phyloP scores from a whole-genome alignment of 2,888 invertebrate species.

The Lucinisca nassula region DNA sequence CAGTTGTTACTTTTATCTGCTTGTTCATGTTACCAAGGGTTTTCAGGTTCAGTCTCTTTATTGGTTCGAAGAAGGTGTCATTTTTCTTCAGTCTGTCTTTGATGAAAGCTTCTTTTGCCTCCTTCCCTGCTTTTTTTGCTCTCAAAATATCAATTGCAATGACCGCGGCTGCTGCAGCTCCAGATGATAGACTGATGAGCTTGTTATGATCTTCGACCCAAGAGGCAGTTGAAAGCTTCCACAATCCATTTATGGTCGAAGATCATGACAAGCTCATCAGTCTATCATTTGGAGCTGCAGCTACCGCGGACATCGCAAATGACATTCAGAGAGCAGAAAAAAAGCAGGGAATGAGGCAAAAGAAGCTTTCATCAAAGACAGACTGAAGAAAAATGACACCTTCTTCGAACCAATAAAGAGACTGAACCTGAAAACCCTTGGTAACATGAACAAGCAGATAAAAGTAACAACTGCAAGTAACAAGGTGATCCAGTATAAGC shows the following conservation, averaged over 20 bases:
- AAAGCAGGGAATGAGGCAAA: constrained; percentile 17
- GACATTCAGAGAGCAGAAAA: constrained; percentile 27
- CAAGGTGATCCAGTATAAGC: constrained; percentile 43
- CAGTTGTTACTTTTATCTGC: constrained; percentile 26
- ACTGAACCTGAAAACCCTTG: constrained; percentile 40
- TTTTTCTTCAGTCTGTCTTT: constrained; percentile 22
- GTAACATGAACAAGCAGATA: constrained; percentile 26
- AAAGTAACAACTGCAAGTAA: constrained; percentile 37
- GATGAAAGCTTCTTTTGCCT: constrained; percentile 37
- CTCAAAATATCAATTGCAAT: constrained; percentile 18
- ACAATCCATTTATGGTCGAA: constrained; percentile 55
- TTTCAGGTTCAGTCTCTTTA: constrained; percentile 35
- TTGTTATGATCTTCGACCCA: constrained; percentile 44
- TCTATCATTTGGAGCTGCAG: constrained; percentile 56
- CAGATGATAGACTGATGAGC: constrained; percentile 53
- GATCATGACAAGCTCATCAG: constrained; percentile 44
- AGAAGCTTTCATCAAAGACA: constrained; percentile 32
- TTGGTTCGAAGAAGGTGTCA: constrained; percentile 42
- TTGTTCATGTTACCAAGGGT: constrained; percentile 42
- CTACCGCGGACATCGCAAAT: neutral
- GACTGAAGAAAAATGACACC: constrained; percentile 14
- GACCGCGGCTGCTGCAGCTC: constrained; percentile 25
- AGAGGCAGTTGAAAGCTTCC: constrained; percentile 56
- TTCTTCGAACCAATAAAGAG: constrained; percentile 50
- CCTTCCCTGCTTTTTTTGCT: neutral